A percentile compares a stretch with the other conserved stretches of the same genome.
Evolutionary conservation across 2,113 vertebrate genomes (phyloP).

Genomic region (Prunella fulvescens): DNA sequence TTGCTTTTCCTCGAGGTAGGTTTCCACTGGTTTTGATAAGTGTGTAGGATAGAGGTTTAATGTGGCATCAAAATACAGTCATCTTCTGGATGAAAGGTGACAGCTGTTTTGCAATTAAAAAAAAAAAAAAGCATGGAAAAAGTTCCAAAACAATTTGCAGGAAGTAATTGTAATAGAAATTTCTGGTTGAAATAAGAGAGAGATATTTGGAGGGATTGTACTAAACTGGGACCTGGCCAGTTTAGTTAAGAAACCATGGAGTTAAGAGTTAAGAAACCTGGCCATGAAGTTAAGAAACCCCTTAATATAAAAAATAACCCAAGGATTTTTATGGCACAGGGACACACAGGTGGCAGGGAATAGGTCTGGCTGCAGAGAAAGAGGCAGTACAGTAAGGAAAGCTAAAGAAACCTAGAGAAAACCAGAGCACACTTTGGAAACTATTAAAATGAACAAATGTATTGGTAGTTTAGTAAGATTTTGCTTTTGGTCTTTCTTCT

Average conservation of each 20-base stretch:
- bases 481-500: neutral
- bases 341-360: accelerated
- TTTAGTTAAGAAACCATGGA: too few relatives aligned
- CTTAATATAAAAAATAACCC: neutral
- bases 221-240: neutral
- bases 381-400: neutral
- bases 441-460: neutral
- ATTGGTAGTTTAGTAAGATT: neutral
- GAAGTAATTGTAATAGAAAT: neutral
- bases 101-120: neutral
- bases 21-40: neutral
- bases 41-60: neutral
- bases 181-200: neutral
- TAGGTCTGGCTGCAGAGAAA: neutral
- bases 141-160: neutral
- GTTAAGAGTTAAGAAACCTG: too few relatives aligned
- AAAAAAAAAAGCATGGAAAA: neutral
- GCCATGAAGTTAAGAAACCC: neutral
- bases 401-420: neutral
- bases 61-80: neutral
- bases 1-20: neutral
- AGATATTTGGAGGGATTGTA: neutral
- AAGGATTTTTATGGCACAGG: neutral
- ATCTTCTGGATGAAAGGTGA: neutral
- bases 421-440: neutral